Conservation (phyloP, 1,140 invertebrate species). For the Nasonia vitripennis region DNA sequence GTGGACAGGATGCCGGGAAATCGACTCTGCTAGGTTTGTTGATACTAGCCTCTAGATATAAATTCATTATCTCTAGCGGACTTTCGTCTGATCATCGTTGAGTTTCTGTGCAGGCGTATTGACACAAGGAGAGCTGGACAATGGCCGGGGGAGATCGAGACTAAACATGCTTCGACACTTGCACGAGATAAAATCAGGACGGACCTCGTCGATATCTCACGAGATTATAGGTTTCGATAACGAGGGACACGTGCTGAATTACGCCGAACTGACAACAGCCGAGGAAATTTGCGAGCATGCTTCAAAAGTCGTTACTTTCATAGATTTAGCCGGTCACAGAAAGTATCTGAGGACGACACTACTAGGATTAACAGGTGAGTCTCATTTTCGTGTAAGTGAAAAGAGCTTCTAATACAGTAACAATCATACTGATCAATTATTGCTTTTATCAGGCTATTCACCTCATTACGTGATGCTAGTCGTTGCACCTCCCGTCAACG, state of each 20-base stretch:
- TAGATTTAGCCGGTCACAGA: slow-evolving; percentile 97
- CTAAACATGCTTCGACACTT: slow-evolving; percentile 97
- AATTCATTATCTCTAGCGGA: slow-evolving; percentile 1
- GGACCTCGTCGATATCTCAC: slow-evolving; percentile 97
- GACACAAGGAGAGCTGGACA: slow-evolving; percentile 96
- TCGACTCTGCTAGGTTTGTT: slow-evolving; percentile 85
- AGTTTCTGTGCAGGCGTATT: slow-evolving; percentile 82
- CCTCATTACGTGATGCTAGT: slow-evolving; percentile 97
- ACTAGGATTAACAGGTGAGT: slow-evolving; percentile 85
- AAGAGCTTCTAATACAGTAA: slow-evolving; percentile 1
- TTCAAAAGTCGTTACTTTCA: slow-evolving; percentile 94
- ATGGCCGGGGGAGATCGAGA: slow-evolving; percentile 94
- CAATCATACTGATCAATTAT: background rate
- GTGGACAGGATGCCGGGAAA: slow-evolving; percentile 95
- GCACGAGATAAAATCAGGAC: slow-evolving; percentile 96
- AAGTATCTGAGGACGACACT: slow-evolving; percentile 98
- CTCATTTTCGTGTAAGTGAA: background rate
- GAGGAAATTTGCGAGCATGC: slow-evolving; percentile 96
- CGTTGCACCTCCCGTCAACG: slow-evolving; percentile 77
- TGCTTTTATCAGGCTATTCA: slow-evolving; percentile 82
- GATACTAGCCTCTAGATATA: slow-evolving; percentile 37
- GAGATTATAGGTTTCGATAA: slow-evolving; percentile 97
- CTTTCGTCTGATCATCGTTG: background rate
- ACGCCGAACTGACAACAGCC: slow-evolving; percentile 91
- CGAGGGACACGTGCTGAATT: slow-evolving; percentile 82